A percentile compares a stretch with the other conserved stretches of the same genome.
Evolutionary conservation across 2,888 invertebrate genomes (phyloP).

Genomic region (Melanostoma scalare): DNA sequence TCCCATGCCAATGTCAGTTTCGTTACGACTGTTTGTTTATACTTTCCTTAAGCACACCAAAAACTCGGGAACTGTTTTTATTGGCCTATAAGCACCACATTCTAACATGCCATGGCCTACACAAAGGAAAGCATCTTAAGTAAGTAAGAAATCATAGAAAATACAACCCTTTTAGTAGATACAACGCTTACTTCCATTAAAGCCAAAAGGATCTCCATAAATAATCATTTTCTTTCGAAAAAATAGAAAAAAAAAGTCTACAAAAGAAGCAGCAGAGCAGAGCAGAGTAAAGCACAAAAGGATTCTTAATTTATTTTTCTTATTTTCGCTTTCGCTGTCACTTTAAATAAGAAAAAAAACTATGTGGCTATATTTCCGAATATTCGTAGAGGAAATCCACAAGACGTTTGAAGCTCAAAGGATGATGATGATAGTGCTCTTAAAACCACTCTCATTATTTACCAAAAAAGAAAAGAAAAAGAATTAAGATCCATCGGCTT

Average conservation of each 20-base stretch:
- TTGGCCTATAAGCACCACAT: slow-evolving; percentile 4
- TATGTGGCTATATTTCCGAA: neutral
- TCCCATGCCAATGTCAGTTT: too few relatives aligned
- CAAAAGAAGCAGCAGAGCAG: neutral
- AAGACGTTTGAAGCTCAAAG: slow-evolving; percentile 30
- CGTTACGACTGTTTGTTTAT: too few relatives aligned
- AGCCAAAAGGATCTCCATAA: slow-evolving; percentile 62
- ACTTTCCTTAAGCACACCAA: too few relatives aligned
- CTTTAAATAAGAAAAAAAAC: slow-evolving; percentile 33
- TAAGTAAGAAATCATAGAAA: slow-evolving; percentile 43
- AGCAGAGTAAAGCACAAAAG: slow-evolving; percentile 9
- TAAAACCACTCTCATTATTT: slow-evolving; percentile 43
- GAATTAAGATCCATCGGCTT: slow-evolving; percentile 29
- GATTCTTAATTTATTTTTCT: slow-evolving; percentile 28
- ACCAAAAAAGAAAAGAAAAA: slow-evolving; percentile 44
- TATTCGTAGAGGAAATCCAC: slow-evolving; percentile 12
- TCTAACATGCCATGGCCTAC: neutral
- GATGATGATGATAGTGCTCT: slow-evolving; percentile 43
- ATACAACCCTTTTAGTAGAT: slow-evolving; percentile 48
- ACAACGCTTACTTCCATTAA: slow-evolving; percentile 13
- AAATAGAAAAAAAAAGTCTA: slow-evolving; percentile 33
- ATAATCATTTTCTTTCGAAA: slow-evolving; percentile 46
- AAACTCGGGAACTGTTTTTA: too few relatives aligned
- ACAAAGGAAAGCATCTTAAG: neutral
- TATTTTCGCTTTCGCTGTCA: slow-evolving; percentile 34